Base-by-base conservation (phyloP, 2,113 vertebrate species). In the Megaceryle torquata region DNA sequence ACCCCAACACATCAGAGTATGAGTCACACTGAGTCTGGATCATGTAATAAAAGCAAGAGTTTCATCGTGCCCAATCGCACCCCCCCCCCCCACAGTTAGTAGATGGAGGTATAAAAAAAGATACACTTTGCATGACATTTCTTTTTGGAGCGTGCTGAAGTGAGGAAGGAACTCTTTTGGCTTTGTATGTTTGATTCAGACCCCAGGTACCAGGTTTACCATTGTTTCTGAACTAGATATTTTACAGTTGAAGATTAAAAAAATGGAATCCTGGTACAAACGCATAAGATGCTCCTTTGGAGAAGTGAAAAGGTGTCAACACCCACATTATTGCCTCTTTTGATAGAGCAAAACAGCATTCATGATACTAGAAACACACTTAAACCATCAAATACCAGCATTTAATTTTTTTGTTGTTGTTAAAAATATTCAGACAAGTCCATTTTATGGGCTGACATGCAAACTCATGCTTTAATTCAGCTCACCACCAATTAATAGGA, bases 181-280 rank as follows among this genome's bases (percentile, higher is more conserved):
- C 96, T 94, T 75, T 78, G 76, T 41, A 50, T 50, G 46, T 80
- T 85, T 68, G 88, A 88, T 70, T 86, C 89, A 82, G 82, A 90
- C 35, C 70, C 59, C 44, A 60, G 41, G 28, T 68, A 75, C 39
- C 85, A 86, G 60, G 22, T 68, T 53, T 68, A 68, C 31, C 31
- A 5, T n/a, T 0, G 3, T 37, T 87, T 79, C 80, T 80, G 82
- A 91, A 91, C 84, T 46, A 81, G 57, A 60, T 95, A 20, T 88
- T 89, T 95, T 95, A 96, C 69, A 97, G 71, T 88, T 89, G 70
- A 85, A 97, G 91, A 93, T 88, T 97, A 43, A 98, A 96, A 96
- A 70, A 72, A 72, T 7, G 37, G 86, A 94, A 96, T 91, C 82
- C 64, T 83, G 92, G 78, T 89, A 96, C 88, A 96, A 96, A 96